A percentile compares a stretch with the other conserved stretches of the same genome.
Conservation (phyloP, 2,797 vertebrate genomes). For the Rhabdomys pumilio region DNA sequence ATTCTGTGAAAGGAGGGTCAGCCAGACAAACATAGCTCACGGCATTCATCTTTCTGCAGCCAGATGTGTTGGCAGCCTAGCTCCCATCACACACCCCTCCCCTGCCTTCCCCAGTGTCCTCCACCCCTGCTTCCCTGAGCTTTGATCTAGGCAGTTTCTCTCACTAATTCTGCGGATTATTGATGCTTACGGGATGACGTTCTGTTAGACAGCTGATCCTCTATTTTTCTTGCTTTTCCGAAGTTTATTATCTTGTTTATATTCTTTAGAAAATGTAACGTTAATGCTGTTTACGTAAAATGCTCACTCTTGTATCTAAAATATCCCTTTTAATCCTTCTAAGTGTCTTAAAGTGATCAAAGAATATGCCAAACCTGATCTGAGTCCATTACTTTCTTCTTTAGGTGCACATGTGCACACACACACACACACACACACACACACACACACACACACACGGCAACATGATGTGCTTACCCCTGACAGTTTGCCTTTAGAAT, state of each 20-base stretch:
- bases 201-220: background rate
- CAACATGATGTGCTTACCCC: constrained; percentile 9
- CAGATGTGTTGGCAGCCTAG: background rate
- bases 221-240: constrained; percentile 13
- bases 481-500: constrained; percentile 48
- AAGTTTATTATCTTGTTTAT: constrained; percentile 1
- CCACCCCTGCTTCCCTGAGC: background rate
- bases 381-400: background rate
- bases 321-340: constrained; percentile 4
- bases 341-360: constrained; percentile 51
- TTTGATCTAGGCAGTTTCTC: constrained; percentile 16
- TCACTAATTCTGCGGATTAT: constrained; percentile 23
- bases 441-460: background rate
- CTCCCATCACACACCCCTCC: background rate
- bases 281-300: constrained; percentile 32
- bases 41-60: background rate
- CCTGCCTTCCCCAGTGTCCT: fast-evolving
- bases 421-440: background rate
- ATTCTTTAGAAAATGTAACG: constrained; percentile 42
- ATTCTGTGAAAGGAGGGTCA: constrained; percentile 71
- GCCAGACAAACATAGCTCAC: constrained; percentile 43
- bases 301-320: background rate
- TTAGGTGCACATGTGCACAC: background rate
- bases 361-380: constrained; percentile 30
- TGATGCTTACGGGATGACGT: background rate